Evolutionary conservation across 1,140 invertebrate genomes (phyloP), one percentile per base, ranked within the genome.

Genomic region (Gryllus bimaculatus): DNA sequence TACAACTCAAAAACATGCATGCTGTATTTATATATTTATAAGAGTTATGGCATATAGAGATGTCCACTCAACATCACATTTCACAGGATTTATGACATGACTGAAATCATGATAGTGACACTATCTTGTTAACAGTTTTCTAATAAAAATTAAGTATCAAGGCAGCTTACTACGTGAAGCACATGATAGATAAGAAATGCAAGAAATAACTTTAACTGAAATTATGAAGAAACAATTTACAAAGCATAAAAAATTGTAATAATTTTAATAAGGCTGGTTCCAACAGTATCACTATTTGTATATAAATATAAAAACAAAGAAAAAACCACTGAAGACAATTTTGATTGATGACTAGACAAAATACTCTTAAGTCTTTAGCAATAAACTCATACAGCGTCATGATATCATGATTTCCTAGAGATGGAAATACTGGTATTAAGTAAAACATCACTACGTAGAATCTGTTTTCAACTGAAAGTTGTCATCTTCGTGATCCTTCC

Each of bases 11-110:
- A n/a, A 66, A 66, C 54, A 66, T 66, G 54, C 54, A 66, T 66
- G 54, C 54, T 66, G 54, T 66, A 66, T 66, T 66, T 66, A 66
- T 66, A 66, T 66, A 66, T 66, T 66, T 66, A 66, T 66, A 66
- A 66, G 54, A 66, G 54, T 66, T 66, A 66, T 66, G 54, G 54
- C 54, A 66, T 66, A 13, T 66, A 66, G 54, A 66, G 54, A 66
- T 66, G 54, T 66, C 54, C 54, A 66, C 54, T 66, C 54, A 66
- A 66, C 54, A 66, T 66, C 54, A 66, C 54, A 66, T 66, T 66
- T 66, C 54, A 66, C 54, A 66, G 54, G 54, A 66, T 66, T 66
- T 18, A 66, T 18, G 18, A 66, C 18, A 39, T 18, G 18, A 66
- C 54, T 66, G 54, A 66, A 66, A 66, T 66, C 54, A 66, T 66